Evolutionary conservation across 2,888 invertebrate species (phyloP).

Genomic region (Rhabditoides inermis): DNA sequence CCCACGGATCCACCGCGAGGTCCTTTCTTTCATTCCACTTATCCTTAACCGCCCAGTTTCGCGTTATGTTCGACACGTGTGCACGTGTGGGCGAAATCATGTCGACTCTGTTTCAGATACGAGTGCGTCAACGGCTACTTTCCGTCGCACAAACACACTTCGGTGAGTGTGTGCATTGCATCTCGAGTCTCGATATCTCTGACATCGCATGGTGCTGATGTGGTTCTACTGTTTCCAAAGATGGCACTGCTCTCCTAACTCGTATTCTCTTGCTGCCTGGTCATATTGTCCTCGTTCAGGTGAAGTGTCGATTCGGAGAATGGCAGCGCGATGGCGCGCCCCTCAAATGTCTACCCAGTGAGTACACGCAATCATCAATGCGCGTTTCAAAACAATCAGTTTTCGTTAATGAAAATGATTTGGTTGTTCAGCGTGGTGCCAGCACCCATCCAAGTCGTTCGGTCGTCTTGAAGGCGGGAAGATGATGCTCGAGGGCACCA

Average conservation of each 20-base stretch:
- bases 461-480: constrained; percentile 52
- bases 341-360: constrained; percentile 44
- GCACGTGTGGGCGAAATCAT: too few relatives aligned
- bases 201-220: too few relatives aligned
- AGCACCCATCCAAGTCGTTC: constrained; percentile 44
- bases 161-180: too few relatives aligned
- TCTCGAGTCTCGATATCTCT: too few relatives aligned
- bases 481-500: constrained; percentile 53
- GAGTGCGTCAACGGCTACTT: too few relatives aligned
- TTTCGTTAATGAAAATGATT: background rate
- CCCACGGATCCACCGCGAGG: constrained; percentile 82
- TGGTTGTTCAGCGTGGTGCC: constrained; percentile 42
- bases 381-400: background rate
- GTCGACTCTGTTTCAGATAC: constrained; percentile 51
- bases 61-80: background rate
- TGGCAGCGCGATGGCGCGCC: constrained; percentile 61
- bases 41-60: background rate
- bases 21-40: background rate
- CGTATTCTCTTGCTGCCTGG: too few relatives aligned
- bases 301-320: constrained; percentile 81
- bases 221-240: too few relatives aligned
- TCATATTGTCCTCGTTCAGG: too few relatives aligned
- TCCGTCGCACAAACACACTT: too few relatives aligned
- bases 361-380: background rate
- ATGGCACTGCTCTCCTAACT: too few relatives aligned